phyloP scores from a whole-genome alignment of 2,113 vertebrate species.

The Telmatochromis bifrenatus region DNA sequence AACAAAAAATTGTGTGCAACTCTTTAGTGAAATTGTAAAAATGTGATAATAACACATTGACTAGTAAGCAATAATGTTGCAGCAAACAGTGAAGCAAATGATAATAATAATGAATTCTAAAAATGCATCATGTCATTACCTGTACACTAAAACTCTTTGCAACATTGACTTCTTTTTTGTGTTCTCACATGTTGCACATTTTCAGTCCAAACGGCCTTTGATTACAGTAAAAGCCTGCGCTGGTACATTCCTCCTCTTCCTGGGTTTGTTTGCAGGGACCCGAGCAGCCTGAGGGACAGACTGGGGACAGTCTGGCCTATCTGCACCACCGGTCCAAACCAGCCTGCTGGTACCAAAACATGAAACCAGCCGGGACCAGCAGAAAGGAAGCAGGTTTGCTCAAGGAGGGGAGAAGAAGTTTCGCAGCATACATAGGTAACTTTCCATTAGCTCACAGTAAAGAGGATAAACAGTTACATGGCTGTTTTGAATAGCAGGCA shows the following conservation, averaged over 20 bases:
- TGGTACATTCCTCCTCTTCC: slow-evolving; percentile 78
- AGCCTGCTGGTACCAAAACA: slow-evolving; percentile 46
- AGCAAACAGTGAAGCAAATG: not conserved
- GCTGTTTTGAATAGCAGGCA: slow-evolving; percentile 37
- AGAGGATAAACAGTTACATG: not conserved
- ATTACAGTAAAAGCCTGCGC: slow-evolving; percentile 63
- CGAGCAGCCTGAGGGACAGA: slow-evolving; percentile 31
- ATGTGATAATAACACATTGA: not conserved
- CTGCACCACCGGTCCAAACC: not conserved
- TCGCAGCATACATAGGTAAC: not conserved
- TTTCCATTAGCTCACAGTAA: not conserved
- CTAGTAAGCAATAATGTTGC: not conserved
- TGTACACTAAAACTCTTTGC: not conserved
- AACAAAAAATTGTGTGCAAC: not conserved
- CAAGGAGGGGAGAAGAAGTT: not conserved
- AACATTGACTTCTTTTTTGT: not conserved
- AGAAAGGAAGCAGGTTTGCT: slow-evolving; percentile 31
- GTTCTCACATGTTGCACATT: not conserved
- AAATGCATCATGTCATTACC: not conserved
- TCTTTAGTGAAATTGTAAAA: not conserved
- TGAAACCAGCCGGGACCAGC: not conserved
- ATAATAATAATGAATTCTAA: not conserved
- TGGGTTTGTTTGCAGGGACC: slow-evolving; percentile 77
- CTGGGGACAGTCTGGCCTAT: slow-evolving; percentile 28
- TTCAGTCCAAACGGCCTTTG: slow-evolving; percentile 23